Percentiles rank a stretch among this genome's conserved stretches.
Conservation (phyloP, 2,797 vertebrate genomes). For the Cyclura pinguis region DNA sequence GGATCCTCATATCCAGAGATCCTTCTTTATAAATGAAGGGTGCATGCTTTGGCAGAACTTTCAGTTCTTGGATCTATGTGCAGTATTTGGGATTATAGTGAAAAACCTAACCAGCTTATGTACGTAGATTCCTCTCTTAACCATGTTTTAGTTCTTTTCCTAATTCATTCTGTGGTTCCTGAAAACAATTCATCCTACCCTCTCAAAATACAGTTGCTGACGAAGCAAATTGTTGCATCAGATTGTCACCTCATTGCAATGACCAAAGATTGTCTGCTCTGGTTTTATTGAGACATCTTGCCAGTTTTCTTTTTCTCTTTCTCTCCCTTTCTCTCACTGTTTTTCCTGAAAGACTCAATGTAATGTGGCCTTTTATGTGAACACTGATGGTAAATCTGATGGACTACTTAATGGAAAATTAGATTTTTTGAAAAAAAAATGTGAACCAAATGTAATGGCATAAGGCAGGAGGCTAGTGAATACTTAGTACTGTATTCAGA, state of each 20-base stretch:
- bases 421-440: slow-evolving; percentile 46
- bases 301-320: slow-evolving; percentile 48
- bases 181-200: slow-evolving; percentile 46
- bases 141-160: slow-evolving; percentile 33
- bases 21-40: slow-evolving; percentile 57
- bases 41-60: slow-evolving; percentile 46
- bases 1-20: slow-evolving; percentile 47
- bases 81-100: slow-evolving; percentile 57
- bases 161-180: slow-evolving; percentile 48
- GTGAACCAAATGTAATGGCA: slow-evolving; percentile 67
- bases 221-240: slow-evolving; percentile 65
- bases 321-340: slow-evolving; percentile 11
- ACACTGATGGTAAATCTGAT: slow-evolving; percentile 48
- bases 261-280: slow-evolving; percentile 79
- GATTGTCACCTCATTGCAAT: slow-evolving; percentile 75
- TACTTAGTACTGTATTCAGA: slow-evolving; percentile 73
- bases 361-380: slow-evolving; percentile 72
- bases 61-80: slow-evolving; percentile 62
- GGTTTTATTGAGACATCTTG: slow-evolving; percentile 65
- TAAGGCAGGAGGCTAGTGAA: slow-evolving; percentile 54
- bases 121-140: slow-evolving; percentile 57
- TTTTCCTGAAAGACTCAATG: slow-evolving; percentile 63
- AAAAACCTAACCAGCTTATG: slow-evolving; percentile 56
- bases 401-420: slow-evolving; percentile 67
- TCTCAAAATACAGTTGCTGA: slow-evolving; percentile 53